Base-by-base conservation (phyloP, 2,888 invertebrate genomes). In the Nezara viridula region DNA sequence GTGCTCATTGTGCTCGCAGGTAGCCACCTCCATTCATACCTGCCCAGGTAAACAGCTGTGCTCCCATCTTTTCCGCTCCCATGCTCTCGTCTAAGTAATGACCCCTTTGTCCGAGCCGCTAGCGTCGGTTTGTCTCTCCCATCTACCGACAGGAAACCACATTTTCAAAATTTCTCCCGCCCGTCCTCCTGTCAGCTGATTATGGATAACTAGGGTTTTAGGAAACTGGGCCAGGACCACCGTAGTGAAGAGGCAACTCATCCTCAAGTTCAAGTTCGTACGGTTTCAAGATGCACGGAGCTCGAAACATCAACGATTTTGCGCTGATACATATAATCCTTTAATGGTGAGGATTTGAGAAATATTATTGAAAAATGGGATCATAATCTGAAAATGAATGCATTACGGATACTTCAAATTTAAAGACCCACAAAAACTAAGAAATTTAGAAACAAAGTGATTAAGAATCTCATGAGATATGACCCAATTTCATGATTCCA, bases 41-140 rank as follows among this genome's bases (percentile, higher is more conserved):
- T 81, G 81, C 4, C 12, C 81, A 81, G 81, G 81, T 81, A 81
- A 81, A 89, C 89, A 89, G 85, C 89, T 89, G 85, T 66, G 85
- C 85, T 55, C 44, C 89, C 89, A 89, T 85, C 85, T 89, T 89
- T 88, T 88, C 77, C 89, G 52, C 88, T 81, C 55, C 88, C 50
- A 85, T 47, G 47, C 81, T 52, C 85, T 60, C 47, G 85, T 37
- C 85, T 85, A 85, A 60, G 85, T 89, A 60, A 85, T 85, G 85
- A 88, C 81, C 73, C 49, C 88, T 77, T 88, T 88, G 47, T 88
- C 81, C 90, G 90, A 91, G 92, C 92, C 92, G 92, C 90, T 47
- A 40, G 81, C 40, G 81, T 81, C 86, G 24, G 81, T 81, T 81
- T 81, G 81, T 81, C 89, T 32, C 86, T 88, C 32, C 77, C 37